These are phyloP conservation scores for Selene dorsalis DNA, from an alignment of 2,797 vertebrate species.

Conservation along the genomic window DNA sequence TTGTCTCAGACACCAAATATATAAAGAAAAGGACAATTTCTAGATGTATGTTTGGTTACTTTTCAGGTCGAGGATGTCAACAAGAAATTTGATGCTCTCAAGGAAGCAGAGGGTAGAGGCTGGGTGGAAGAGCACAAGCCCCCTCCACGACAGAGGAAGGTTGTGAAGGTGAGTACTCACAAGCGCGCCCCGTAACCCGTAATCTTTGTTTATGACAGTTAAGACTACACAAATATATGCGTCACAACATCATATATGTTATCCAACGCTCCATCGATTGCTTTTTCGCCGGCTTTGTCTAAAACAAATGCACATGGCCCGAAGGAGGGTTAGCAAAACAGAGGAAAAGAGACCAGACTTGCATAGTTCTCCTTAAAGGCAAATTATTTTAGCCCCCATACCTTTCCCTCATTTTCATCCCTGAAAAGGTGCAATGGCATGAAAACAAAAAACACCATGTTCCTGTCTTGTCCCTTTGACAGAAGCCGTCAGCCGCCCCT, in stretches of 20 bases:
- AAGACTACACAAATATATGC: too few species aligned
- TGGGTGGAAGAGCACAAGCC: conserved; percentile 86
- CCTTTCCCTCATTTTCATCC: not conserved
- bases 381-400: too few species aligned
- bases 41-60: not conserved
- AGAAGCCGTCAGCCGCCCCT: conserved; percentile 75
- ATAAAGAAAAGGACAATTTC: not conserved
- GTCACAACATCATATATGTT: too few species aligned
- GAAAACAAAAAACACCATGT: not conserved
- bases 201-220: too few species aligned
- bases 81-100: conserved; percentile 89
- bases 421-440: not conserved
- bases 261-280: too few species aligned
- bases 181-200: too few species aligned
- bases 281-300: too few species aligned
- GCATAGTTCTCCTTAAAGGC: too few species aligned
- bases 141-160: conserved; percentile 76
- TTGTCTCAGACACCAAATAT: not conserved
- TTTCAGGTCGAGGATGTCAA: conserved; percentile 90
- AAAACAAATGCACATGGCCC: too few species aligned
- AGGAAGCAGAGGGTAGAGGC: conserved; percentile 85
- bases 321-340: too few species aligned
- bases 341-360: too few species aligned
- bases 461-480: not conserved
- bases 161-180: conserved; percentile 87